These are phyloP conservation scores for Musca domestica DNA, from an alignment of 1,140 invertebrate genomes.

Conservation along the genomic window DNA sequence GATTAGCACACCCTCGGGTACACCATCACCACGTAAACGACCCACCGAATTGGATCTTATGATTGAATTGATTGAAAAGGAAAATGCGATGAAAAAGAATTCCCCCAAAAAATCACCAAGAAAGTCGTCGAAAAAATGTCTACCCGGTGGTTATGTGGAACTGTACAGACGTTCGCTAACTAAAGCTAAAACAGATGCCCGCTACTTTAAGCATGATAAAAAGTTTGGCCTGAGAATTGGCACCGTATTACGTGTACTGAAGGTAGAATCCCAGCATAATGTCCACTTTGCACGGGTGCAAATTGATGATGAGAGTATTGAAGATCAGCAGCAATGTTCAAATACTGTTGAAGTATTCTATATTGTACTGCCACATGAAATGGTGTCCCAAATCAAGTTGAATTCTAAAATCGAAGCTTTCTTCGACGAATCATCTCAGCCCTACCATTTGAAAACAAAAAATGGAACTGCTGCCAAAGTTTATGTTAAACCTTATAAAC, in stretches of 20 bases:
- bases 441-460: conserved; percentile 2
- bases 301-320: neutral
- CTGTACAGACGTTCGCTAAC: neutral
- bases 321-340: neutral
- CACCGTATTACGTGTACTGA: neutral
- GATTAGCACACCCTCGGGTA: neutral
- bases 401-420: conserved; percentile 21
- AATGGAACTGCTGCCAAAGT: neutral
- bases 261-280: neutral
- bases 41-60: conserved; percentile 24
- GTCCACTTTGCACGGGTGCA: conserved; percentile 14
- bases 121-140: conserved; percentile 1
- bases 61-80: conserved; percentile 23
- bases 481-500: conserved; percentile 24
- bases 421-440: neutral
- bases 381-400: neutral
- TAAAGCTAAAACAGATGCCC: neutral
- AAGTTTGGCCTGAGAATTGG: conserved; percentile 13
- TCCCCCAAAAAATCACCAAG: neutral
- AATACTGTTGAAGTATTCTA: neutral
- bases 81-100: conserved; percentile 1
- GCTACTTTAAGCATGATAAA: conserved; percentile 19
- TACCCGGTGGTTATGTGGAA: conserved; percentile 18
- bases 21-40: neutral
- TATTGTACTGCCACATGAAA: conserved; percentile 6